Conservation (phyloP, 2,113 vertebrate species). For the Labeo catla region DNA sequence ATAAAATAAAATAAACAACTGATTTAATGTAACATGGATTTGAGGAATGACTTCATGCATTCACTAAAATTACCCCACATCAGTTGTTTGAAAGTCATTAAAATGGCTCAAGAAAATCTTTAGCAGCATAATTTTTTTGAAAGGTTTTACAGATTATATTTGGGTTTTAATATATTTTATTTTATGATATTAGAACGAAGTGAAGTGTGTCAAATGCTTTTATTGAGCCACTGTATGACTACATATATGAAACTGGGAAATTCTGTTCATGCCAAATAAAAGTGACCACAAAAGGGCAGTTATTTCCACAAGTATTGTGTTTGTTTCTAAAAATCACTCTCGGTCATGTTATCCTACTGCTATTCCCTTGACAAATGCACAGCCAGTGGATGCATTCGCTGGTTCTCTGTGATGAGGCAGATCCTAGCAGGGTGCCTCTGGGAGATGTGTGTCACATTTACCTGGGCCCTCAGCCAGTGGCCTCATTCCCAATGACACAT, state of each 20-base stretch:
- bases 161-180: not conserved
- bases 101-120: not conserved
- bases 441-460: slow-evolving; percentile 79
- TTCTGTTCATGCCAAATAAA: not conserved
- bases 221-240: too few relatives aligned
- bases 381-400: slow-evolving; percentile 85
- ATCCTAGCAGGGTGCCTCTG: slow-evolving; percentile 85
- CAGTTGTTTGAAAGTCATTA: not conserved
- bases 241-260: not conserved
- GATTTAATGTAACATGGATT: too few relatives aligned
- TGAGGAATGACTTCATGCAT: too few relatives aligned
- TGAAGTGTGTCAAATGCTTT: not conserved
- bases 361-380: slow-evolving; percentile 80
- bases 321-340: slow-evolving; percentile 64
- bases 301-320: not conserved
- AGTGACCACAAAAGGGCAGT: not conserved
- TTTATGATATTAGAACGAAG: not conserved
- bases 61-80: too few relatives aligned
- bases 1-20: too few relatives aligned
- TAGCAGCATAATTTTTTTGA: not conserved
- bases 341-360: slow-evolving; percentile 73
- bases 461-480: slow-evolving; percentile 75
- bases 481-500: slow-evolving; percentile 95
- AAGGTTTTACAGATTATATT: not conserved
- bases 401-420: slow-evolving; percentile 81